Conservation (phyloP, 2,888 invertebrate species). For the Portevinia maculata region DNA sequence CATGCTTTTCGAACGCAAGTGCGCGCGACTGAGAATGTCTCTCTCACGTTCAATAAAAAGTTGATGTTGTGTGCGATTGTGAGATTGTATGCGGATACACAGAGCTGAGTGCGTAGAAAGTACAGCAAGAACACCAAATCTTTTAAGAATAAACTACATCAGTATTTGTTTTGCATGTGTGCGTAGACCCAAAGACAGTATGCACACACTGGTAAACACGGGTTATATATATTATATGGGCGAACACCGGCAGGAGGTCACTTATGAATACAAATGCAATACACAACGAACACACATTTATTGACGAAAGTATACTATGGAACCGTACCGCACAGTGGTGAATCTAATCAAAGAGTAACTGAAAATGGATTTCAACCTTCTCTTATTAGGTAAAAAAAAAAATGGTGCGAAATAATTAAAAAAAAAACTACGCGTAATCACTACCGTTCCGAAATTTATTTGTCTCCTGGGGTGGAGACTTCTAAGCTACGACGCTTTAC, state of each 20-base stretch:
- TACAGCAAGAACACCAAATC: conserved; percentile 31
- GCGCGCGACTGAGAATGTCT: conserved; percentile 21
- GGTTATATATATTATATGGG: conserved; percentile 6
- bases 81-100: neutral
- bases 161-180: conserved; percentile 9
- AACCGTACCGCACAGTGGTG: conserved; percentile 48
- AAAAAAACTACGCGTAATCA: neutral
- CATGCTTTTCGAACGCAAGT: conserved; percentile 21
- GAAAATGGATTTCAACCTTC: conserved; percentile 26
- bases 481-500: too few species aligned
- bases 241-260: conserved; percentile 22
- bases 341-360: conserved; percentile 51
- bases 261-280: conserved; percentile 16
- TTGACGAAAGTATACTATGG: neutral
- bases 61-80: neutral
- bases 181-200: neutral
- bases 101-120: conserved; percentile 9
- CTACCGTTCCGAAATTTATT: neutral
- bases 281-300: neutral
- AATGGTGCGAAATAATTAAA: neutral
- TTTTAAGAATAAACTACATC: neutral
- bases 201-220: neutral
- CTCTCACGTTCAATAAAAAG: neutral
- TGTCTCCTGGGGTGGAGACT: too few species aligned
- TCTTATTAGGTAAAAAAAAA: conserved; percentile 2